Percentiles rank a stretch among this genome's conserved stretches.
phyloP scores from a whole-genome alignment of 2,113 vertebrate species.

The Rallus limicola region DNA sequence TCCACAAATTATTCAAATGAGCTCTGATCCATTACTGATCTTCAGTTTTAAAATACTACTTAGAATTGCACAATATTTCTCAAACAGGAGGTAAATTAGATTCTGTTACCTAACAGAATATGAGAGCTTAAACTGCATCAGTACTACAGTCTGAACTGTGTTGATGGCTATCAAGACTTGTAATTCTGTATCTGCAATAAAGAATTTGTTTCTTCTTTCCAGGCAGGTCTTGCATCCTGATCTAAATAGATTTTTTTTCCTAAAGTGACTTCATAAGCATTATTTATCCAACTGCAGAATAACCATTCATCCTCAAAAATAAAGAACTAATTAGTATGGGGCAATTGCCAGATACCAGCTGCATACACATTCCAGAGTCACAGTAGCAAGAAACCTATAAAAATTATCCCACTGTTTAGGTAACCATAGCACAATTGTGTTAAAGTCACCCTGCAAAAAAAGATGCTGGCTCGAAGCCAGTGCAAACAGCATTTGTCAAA shows the following conservation, averaged over 20 bases:
- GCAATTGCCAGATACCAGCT: background rate
- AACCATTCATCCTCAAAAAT: constrained; percentile 11
- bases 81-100: background rate
- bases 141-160: background rate
- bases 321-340: constrained; percentile 1
- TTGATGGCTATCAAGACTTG: background rate
- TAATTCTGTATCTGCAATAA: background rate
- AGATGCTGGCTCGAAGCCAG: background rate
- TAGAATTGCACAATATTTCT: background rate
- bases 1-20: background rate
- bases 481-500: background rate
- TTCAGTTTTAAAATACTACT: background rate
- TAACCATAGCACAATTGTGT: background rate
- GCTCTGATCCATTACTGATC: background rate
- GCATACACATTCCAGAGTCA: background rate
- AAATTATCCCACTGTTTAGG: constrained; percentile 4
- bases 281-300: background rate
- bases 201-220: background rate
- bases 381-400: background rate
- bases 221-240: background rate
- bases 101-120: background rate
- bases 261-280: background rate
- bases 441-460: constrained; percentile 7
- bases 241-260: background rate
- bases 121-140: background rate